Evolutionary conservation across 2,888 invertebrate species (phyloP).

Genomic region (Heliconius charithonia): DNA sequence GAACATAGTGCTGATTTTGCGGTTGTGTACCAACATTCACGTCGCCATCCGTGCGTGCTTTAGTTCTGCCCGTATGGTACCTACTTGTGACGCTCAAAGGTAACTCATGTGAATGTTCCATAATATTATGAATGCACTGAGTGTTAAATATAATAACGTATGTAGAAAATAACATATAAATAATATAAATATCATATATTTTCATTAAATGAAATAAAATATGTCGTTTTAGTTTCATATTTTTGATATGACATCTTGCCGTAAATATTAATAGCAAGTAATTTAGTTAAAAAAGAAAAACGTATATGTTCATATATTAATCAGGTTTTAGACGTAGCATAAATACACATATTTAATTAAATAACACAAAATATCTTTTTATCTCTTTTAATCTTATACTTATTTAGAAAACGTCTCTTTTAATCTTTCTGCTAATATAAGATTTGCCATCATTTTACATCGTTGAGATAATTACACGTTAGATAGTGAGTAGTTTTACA

Average conservation of each 20-base stretch:
- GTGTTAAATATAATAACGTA: conserved; percentile 3
- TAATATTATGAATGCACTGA: conserved; percentile 3
- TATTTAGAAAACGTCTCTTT: no score
- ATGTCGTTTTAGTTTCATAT: no score
- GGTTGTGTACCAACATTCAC: conserved; percentile 42
- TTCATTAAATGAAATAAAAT: no score
- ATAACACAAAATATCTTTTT: not conserved
- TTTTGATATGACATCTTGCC: no score
- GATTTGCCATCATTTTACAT: not conserved
- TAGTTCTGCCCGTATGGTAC: conserved; percentile 24
- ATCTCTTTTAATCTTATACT: not conserved
- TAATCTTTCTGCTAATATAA: conserved; percentile 6
- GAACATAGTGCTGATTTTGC: conserved; percentile 51
- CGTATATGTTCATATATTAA: no score
- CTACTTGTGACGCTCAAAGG: conserved; percentile 30
- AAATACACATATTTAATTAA: not conserved
- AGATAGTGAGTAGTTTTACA: conserved; percentile 20
- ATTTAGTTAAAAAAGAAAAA: no score
- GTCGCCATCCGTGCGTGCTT: conserved; percentile 47
- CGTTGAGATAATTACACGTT: conserved; percentile 23
- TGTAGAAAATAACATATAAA: not conserved
- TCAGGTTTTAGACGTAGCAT: no score
- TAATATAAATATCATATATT: no score
- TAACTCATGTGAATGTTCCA: conserved; percentile 33
- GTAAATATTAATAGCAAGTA: no score